A percentile compares a stretch with the other conserved stretches of the same genome.
Evolutionary conservation across 2,797 vertebrate genomes (phyloP).

Genomic region (Syngnathus rostellatus): DNA sequence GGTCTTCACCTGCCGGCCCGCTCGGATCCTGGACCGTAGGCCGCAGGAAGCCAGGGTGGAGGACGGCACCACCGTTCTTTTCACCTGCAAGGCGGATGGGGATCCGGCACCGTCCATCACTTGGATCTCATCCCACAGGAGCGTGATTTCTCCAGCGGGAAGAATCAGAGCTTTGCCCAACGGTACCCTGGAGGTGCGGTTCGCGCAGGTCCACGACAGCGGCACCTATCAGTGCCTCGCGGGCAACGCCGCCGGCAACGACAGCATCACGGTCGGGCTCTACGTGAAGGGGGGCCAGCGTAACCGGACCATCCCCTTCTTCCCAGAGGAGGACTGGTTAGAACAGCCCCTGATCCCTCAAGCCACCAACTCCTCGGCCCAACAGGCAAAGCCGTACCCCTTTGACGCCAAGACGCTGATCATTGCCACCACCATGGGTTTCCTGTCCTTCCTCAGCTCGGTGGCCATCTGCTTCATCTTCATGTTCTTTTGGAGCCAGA

Average conservation of each 20-base stretch:
- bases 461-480: conserved; percentile 84
- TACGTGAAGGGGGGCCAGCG: conserved; percentile 68
- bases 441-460: conserved; percentile 84
- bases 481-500: conserved; percentile 87
- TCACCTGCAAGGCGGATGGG: conserved; percentile 79
- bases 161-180: conserved; percentile 72
- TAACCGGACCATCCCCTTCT: conserved; percentile 59
- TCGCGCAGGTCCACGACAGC: conserved; percentile 74
- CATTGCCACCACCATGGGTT: conserved; percentile 82
- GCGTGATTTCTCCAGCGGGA: conserved; percentile 58
- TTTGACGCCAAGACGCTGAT: conserved; percentile 77
- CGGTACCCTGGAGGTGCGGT: conserved; percentile 79
- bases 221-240: conserved; percentile 78
- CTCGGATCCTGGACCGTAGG: conserved; percentile 67
- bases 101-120: conserved; percentile 74
- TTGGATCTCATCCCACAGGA: conserved; percentile 75
- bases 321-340: conserved; percentile 58
- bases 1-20: conserved; percentile 75
- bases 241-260: conserved; percentile 79
- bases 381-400: conserved; percentile 62
- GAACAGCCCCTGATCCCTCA: conserved; percentile 55
- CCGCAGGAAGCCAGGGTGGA: conserved; percentile 69
- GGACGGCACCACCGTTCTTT: conserved; percentile 70
- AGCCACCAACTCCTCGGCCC: conserved; percentile 60
- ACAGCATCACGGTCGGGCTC: conserved; percentile 74